Conservation (phyloP, 2,888 invertebrate species). For the Galerucella calmariensis region DNA sequence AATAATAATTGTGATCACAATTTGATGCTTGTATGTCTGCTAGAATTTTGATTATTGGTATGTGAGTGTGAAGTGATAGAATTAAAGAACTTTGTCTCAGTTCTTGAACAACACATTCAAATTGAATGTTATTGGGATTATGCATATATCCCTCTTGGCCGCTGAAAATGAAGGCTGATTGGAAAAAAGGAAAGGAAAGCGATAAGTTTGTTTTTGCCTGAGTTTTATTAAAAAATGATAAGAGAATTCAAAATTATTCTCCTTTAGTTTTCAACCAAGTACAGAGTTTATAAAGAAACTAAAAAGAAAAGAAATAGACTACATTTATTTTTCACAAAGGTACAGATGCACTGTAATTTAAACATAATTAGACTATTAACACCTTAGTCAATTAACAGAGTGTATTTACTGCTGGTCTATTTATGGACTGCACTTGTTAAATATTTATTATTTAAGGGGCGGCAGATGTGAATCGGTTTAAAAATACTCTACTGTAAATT, state of each 20-base stretch:
- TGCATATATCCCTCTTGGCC: too few relatives aligned
- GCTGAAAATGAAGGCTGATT: too few relatives aligned
- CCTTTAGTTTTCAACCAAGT: not conserved
- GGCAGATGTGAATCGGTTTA: not conserved
- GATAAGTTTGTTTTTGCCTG: too few relatives aligned
- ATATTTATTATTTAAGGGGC: conserved; percentile 1
- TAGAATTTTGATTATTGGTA: too few relatives aligned
- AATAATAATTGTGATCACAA: too few relatives aligned
- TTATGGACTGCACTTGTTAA: not conserved
- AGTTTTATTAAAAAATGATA: too few relatives aligned
- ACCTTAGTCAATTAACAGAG: not conserved
- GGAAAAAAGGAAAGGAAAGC: too few relatives aligned
- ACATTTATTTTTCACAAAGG: not conserved
- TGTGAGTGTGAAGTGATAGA: too few relatives aligned
- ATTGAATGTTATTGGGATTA: too few relatives aligned
- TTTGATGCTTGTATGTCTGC: too few relatives aligned
- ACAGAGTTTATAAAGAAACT: not conserved
- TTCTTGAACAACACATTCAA: too few relatives aligned
- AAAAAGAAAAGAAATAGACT: not conserved
- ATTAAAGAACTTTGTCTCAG: too few relatives aligned
- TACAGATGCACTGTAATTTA: conserved; percentile 1
- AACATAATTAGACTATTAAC: conserved; percentile 1
- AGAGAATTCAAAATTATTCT: not conserved
- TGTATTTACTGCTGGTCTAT: conserved; percentile 1
- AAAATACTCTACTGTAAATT: not conserved